Conservation (phyloP, 2,797 vertebrate genomes). For the Cetoscarus ocellatus region DNA sequence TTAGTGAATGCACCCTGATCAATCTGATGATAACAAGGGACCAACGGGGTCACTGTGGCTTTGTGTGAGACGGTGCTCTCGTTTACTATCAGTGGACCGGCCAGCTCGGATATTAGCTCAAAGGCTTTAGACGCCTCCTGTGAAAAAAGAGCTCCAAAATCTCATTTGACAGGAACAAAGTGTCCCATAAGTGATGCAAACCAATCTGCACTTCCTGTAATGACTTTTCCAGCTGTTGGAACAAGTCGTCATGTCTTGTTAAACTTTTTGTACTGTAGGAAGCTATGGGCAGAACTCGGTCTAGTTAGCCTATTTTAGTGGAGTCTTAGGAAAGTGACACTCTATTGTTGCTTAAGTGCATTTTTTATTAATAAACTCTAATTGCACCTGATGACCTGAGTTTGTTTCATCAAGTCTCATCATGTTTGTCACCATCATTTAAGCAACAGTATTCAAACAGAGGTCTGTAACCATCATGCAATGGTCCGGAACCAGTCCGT, state of each 20-base stretch:
- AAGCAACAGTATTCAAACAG: too few species aligned
- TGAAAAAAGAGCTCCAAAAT: conserved; percentile 31
- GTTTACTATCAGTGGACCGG: conserved; percentile 56
- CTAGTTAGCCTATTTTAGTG: too few species aligned
- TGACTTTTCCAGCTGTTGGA: background rate
- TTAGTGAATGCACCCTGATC: conserved; percentile 70
- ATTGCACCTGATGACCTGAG: too few species aligned
- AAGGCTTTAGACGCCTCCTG: conserved; percentile 31
- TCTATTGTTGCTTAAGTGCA: too few species aligned
- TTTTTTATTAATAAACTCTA: too few species aligned
- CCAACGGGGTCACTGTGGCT: conserved; percentile 36
- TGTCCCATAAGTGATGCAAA: conserved; percentile 2
- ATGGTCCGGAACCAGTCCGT: too few species aligned
- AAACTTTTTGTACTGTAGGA: too few species aligned
- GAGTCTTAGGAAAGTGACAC: too few species aligned
- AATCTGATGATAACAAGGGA: conserved; percentile 67
- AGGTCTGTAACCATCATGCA: too few species aligned
- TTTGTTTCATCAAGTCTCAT: too few species aligned
- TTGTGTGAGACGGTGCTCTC: conserved; percentile 27
- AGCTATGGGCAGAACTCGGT: too few species aligned
- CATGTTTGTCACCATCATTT: too few species aligned
- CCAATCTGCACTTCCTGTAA: background rate
- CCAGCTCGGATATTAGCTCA: conserved; percentile 54
- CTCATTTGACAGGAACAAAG: conserved; percentile 40
- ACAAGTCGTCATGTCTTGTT: background rate